These are phyloP conservation scores for Pseudocheirus occidentalis DNA, from an alignment of 2,797 vertebrate genomes.

Conservation along the genomic window DNA sequence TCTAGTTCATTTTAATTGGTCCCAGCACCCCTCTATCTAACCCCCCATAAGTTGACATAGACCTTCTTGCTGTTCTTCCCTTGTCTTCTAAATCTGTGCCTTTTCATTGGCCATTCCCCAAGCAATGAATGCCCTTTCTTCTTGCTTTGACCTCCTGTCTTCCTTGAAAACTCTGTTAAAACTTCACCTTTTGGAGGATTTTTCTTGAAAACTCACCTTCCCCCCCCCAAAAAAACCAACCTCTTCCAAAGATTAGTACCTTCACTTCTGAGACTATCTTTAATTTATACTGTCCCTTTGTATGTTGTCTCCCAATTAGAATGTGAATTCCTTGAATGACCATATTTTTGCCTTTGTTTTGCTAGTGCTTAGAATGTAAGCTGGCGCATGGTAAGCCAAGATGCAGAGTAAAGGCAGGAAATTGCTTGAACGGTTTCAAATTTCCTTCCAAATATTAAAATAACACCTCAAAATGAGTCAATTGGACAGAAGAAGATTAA, in stretches of 20 bases:
- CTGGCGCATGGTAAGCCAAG: not conserved
- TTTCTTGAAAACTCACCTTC: not conserved
- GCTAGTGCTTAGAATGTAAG: not conserved
- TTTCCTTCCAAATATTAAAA: not conserved
- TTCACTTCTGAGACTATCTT: not conserved
- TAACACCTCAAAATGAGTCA: not conserved
- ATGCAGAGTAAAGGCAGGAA: not conserved
- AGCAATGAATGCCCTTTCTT: not conserved
- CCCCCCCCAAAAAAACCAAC: not conserved
- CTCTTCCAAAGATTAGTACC: not conserved
- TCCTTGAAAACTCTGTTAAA: not conserved
- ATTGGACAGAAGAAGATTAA: not conserved
- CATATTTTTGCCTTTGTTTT: not conserved
- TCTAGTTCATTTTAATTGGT: not conserved
- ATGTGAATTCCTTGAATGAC: not conserved
- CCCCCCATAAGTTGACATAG: too few species aligned
- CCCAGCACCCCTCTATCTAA: not conserved
- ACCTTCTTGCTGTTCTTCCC: not conserved
- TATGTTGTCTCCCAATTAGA: not conserved
- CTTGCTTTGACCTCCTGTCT: not conserved
- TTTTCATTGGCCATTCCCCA: not conserved
- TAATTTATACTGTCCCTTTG: not conserved
- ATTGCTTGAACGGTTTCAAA: not conserved
- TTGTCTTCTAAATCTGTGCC: not conserved
- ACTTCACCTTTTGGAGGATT: not conserved